Evolutionary conservation across 2,888 invertebrate genomes (phyloP).

Genomic region (Tenthredo amoena): DNA sequence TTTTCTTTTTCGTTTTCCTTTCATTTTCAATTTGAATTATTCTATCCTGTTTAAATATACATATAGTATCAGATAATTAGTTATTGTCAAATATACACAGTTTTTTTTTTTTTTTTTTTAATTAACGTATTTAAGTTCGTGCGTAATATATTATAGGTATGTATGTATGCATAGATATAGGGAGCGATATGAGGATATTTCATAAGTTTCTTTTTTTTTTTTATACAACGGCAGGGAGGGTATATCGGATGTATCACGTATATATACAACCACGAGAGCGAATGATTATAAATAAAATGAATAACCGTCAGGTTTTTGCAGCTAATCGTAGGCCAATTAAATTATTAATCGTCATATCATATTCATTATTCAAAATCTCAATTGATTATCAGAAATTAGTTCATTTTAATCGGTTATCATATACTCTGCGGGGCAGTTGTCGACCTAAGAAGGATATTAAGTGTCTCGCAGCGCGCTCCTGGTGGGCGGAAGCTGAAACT

Average conservation of each 20-base stretch:
- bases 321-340: not conserved
- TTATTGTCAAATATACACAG: not conserved
- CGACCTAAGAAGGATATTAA: too few species aligned
- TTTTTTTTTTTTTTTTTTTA: not conserved
- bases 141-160: not conserved
- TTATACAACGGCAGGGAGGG: not conserved
- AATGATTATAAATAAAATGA: not conserved
- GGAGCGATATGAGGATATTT: conserved; percentile 1
- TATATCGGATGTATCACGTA: conserved; percentile 1
- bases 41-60: not conserved
- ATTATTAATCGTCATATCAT: too few species aligned
- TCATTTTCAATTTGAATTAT: not conserved
- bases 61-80: not conserved
- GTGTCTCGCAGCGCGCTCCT: too few species aligned
- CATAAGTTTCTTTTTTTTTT: not conserved
- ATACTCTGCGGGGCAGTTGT: too few species aligned
- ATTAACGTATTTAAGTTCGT: not conserved
- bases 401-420: too few species aligned
- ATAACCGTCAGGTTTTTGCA: not conserved
- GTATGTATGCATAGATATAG: not conserved
- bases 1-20: not conserved
- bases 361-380: too few species aligned
- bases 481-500: too few species aligned
- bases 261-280: conserved; percentile 20
- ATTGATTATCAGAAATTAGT: too few species aligned